Evolutionary conservation across 2,888 invertebrate species (phyloP), one percentile per base, ranked within the genome.

Genomic region (Abscondita cerata): DNA sequence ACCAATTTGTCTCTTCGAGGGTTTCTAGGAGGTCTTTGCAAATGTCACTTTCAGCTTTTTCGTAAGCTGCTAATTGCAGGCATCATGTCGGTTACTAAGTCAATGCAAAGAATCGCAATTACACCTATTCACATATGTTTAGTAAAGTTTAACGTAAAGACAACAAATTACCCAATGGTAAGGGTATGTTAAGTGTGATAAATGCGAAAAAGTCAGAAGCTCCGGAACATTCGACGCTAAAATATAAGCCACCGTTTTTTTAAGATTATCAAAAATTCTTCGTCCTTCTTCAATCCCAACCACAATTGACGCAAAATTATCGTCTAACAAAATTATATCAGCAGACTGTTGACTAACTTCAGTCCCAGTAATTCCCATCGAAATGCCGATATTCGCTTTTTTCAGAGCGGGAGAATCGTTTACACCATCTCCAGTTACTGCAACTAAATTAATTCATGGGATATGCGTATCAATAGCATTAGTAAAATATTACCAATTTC

Each of bases 391-490:
- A 66, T 93, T 91, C 2, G 92, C 92, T 75, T 89, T 87, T 68
- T 91, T 89, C 55, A 93, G 81, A 1, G 93, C 93, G 0, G 93
- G 93, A 0, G 93, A 91, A 75, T 93, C 93, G 73, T 94, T 94
- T 0, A 94, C 93, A 18, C 93, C 94, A 74, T 94, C 94, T 1
- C 95, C 95, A 25, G 93, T 93, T 0, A 93, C 94, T 9, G 93
- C 93, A 33, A 94, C 93, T 73, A 90, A 38, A 38, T 38, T 13
- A 3, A 38, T 25, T 25, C 6, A 4, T 25, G 6, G 6, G 6
- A 4, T 25, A 25, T n/a, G n/a, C n/a, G n/a, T n/a, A n/a, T n/a
- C n/a, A n/a, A n/a, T 25, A 25, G 25, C 25, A 25, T 25, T 25
- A 53, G 6, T 25, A 25, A 25, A 25, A 25, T 25, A 25, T 3